Evolutionary conservation across 2,113 vertebrate species (phyloP).

Genomic region (mouse (Mus musculus)): DNA sequence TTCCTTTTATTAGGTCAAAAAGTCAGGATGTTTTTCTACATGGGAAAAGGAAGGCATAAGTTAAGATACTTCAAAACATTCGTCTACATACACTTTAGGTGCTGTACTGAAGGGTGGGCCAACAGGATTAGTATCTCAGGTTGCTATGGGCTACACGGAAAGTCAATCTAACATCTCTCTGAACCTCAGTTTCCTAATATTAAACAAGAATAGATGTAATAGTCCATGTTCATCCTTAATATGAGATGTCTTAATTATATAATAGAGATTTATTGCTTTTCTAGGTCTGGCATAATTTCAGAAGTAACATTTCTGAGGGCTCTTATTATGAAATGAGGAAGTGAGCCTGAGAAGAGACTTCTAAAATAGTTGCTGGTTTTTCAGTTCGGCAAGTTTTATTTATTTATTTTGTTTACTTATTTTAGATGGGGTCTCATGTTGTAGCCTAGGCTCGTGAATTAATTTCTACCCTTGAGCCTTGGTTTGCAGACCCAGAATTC

Average conservation of each 20-base stretch:
- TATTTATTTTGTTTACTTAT: not conserved
- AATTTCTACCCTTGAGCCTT: not conserved
- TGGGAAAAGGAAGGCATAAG: not conserved
- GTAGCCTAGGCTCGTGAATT: not conserved
- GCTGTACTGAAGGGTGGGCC: not conserved
- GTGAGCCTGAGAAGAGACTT: not conserved
- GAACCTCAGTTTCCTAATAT: not conserved
- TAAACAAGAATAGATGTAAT: slow-evolving; percentile 16
- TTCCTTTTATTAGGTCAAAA: not conserved
- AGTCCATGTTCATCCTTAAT: not conserved
- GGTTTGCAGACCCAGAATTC: not conserved
- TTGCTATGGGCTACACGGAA: not conserved
- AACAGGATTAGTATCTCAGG: not conserved
- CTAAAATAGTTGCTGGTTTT: not conserved
- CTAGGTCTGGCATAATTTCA: not conserved
- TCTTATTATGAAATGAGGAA: not conserved
- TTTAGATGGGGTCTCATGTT: not conserved
- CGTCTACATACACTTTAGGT: not conserved
- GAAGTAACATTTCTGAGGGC: not conserved
- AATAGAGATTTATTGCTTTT: slow-evolving; percentile 15
- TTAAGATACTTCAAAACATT: not conserved
- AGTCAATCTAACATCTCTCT: not conserved
- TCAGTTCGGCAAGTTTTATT: not conserved
- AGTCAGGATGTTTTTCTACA: not conserved
- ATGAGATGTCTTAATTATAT: not conserved